Conservation (phyloP, 37 sponge, comb jelly and placozoan species). For the Tethya wilhelma region DNA sequence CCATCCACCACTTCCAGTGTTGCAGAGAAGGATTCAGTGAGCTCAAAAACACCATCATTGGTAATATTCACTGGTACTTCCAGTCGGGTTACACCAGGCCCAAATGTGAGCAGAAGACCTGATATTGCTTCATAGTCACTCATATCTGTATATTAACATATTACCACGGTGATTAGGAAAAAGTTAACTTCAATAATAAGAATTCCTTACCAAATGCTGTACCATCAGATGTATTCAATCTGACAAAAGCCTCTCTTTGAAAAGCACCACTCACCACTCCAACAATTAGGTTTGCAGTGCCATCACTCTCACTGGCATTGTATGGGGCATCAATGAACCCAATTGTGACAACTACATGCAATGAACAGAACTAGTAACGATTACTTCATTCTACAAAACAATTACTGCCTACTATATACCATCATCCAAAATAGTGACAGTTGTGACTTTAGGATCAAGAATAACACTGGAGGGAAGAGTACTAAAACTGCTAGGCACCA, state of each 20-base stretch:
- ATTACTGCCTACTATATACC: background rate
- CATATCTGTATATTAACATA: background rate
- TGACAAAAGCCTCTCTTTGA: too few species aligned
- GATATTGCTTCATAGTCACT: background rate
- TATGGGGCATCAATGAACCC: background rate
- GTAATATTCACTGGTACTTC: background rate
- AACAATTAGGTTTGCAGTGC: background rate
- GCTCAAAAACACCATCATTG: background rate
- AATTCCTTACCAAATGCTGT: too few species aligned
- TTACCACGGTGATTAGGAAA: too few species aligned
- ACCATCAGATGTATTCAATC: too few species aligned
- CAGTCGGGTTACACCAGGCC: too few species aligned
- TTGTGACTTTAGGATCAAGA: background rate
- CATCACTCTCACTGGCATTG: constrained; percentile 1
- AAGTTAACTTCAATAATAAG: too few species aligned
- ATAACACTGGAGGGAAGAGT: background rate
- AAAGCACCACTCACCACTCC: too few species aligned
- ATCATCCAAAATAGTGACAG: background rate
- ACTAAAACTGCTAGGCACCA: too few species aligned
- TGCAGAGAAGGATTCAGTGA: too few species aligned
- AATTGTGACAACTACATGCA: constrained; percentile 2
- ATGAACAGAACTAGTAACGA: background rate
- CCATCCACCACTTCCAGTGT: too few species aligned
- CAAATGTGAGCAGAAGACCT: background rate
- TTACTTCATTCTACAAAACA: background rate